These are phyloP conservation scores for Maconellicoccus hirsutus DNA, from an alignment of 1,140 invertebrate genomes.

Conservation along the genomic window DNA sequence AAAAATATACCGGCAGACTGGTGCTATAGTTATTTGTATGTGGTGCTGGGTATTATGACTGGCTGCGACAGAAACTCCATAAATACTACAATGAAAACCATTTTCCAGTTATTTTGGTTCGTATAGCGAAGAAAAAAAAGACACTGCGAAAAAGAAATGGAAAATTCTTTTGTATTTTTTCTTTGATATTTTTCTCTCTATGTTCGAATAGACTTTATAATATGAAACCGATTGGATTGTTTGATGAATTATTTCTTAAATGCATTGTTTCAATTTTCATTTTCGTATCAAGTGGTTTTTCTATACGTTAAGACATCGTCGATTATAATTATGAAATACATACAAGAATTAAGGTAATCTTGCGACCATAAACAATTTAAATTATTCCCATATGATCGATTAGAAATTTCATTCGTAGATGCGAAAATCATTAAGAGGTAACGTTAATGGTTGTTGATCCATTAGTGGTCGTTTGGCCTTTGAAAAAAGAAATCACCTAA, in stretches of 20 bases:
- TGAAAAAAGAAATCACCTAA: background rate
- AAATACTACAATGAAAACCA: conserved; percentile 4
- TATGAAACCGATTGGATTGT: background rate
- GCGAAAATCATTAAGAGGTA: background rate
- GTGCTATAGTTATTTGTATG: conserved; percentile 1
- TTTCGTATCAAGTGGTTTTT: background rate
- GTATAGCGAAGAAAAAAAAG: background rate
- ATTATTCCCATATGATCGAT: background rate
- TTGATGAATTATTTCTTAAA: background rate
- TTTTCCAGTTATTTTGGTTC: conserved; percentile 4
- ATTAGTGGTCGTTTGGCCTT: background rate
- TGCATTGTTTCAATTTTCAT: background rate
- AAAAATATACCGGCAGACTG: background rate
- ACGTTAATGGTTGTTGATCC: background rate
- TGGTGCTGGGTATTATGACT: background rate
- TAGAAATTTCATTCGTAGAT: background rate
- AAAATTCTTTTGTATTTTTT: background rate
- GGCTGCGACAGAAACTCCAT: conserved; percentile 1
- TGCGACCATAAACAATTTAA: background rate
- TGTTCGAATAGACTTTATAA: background rate
- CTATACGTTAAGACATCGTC: background rate
- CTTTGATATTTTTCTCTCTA: background rate
- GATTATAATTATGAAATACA: background rate
- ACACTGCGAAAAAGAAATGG: background rate
- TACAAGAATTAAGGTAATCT: background rate